A percentile compares a stretch with the other conserved stretches of the same genome.
These are phyloP conservation scores for Centropyge bicolor DNA, from an alignment of 2,797 vertebrate species.

Conservation along the genomic window DNA sequence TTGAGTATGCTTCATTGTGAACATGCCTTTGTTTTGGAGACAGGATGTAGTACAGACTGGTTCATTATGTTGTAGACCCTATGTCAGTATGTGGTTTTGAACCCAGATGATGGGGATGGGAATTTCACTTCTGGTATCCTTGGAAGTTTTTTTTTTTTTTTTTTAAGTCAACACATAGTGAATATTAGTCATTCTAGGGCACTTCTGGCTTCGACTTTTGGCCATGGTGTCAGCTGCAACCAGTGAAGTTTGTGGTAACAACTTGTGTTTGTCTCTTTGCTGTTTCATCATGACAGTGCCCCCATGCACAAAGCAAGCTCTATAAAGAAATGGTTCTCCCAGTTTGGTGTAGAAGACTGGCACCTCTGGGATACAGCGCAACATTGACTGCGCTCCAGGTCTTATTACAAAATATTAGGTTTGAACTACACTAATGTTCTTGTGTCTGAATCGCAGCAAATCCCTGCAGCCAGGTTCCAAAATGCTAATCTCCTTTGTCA, in stretches of 20 bases:
- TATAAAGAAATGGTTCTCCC: background rate
- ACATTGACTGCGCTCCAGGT: background rate
- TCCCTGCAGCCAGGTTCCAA: background rate
- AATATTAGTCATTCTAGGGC: conserved; percentile 14
- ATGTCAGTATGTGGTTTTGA: no score
- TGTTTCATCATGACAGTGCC: background rate
- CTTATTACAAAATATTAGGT: background rate
- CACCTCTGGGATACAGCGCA: background rate
- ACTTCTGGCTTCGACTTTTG: conserved; percentile 9
- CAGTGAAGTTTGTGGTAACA: background rate
- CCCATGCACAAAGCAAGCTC: no score
- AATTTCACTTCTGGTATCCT: background rate
- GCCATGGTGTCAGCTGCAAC: background rate
- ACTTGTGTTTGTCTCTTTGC: background rate
- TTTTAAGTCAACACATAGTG: no score
- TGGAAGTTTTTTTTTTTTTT: no score
- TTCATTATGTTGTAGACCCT: no score
- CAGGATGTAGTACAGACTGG: no score
- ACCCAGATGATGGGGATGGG: background rate
- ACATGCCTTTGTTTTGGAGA: no score
- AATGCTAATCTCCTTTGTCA: conserved; percentile 1
- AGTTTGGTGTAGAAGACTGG: background rate
- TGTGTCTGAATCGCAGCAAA: background rate
- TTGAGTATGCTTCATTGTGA: no score
- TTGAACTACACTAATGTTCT: background rate